Percentiles rank a stretch among this genome's conserved stretches.
These are phyloP conservation scores for Oplegnathus fasciatus DNA, from an alignment of 2,113 vertebrate species.

Conservation along the genomic window DNA sequence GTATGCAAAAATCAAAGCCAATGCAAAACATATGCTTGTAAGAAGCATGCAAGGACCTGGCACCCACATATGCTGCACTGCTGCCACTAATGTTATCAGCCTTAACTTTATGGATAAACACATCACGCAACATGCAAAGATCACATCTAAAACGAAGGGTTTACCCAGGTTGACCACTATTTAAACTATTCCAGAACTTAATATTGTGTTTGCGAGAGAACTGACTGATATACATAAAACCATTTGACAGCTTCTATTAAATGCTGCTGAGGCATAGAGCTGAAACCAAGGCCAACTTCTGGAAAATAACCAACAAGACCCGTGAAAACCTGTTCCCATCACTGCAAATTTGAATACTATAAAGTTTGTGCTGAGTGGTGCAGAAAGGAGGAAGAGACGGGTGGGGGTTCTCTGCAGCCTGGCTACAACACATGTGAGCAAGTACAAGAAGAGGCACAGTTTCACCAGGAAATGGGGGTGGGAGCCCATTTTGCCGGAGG, in stretches of 20 bases:
- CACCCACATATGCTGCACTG: conserved; percentile 25
- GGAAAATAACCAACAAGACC: conserved; percentile 61
- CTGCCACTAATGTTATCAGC: conserved; percentile 26
- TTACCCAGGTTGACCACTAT: neutral
- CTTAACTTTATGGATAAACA: conserved; percentile 16
- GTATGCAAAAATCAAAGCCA: conserved; percentile 55
- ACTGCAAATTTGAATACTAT: conserved; percentile 76
- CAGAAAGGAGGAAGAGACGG: conserved; percentile 65
- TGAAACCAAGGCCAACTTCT: conserved; percentile 50
- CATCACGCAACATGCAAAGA: conserved; percentile 30
- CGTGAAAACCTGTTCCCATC: conserved; percentile 70
- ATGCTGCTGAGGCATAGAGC: conserved; percentile 39
- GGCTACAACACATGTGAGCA: conserved; percentile 78
- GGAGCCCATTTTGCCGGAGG: conserved; percentile 82
- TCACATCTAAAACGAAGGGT: conserved; percentile 2
- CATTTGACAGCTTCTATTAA: conserved; percentile 48
- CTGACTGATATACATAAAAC: conserved; percentile 34
- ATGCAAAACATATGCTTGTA: conserved; percentile 61
- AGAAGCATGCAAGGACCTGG: conserved; percentile 38
- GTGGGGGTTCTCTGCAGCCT: conserved; percentile 65
- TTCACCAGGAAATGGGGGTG: conserved; percentile 83
- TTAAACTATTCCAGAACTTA: conserved; percentile 16
- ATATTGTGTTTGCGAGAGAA: conserved; percentile 1
- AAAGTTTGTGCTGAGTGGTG: conserved; percentile 77
- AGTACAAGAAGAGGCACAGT: conserved; percentile 77